Evolutionary conservation across 64 coral and sea anemone species (phyloP).

Genomic region (Porites australiensis): DNA sequence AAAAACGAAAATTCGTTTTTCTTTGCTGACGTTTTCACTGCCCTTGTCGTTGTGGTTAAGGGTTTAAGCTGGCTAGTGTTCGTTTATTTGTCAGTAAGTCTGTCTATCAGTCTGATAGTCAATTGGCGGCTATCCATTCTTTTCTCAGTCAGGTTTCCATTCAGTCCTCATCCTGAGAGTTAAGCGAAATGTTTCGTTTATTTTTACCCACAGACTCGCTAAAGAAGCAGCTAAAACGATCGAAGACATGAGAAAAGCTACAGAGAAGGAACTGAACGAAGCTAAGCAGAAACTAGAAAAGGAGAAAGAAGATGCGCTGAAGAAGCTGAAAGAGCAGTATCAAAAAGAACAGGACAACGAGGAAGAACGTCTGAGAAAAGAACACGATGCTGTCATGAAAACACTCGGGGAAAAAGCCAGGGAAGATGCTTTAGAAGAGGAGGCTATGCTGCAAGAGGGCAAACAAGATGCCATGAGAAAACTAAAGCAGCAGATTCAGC

Average conservation of each 20-base stretch:
- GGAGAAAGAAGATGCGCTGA: conserved; percentile 80
- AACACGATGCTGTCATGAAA: conserved; percentile 88
- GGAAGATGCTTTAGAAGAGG: conserved; percentile 88
- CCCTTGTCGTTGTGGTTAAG: too few relatives aligned
- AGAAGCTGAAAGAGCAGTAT: conserved; percentile 68
- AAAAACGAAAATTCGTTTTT: too few relatives aligned
- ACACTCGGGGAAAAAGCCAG: conserved; percentile 86
- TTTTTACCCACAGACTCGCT: conserved; percentile 36
- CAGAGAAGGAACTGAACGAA: conserved; percentile 88
- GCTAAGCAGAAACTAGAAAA: conserved; percentile 81
- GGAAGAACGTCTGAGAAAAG: conserved; percentile 74
- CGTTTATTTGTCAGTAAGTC: too few relatives aligned
- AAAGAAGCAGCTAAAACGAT: conserved; percentile 81
- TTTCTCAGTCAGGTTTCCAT: too few relatives aligned
- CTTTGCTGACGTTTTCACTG: too few relatives aligned
- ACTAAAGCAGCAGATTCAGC: conserved; percentile 78
- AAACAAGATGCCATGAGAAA: conserved; percentile 88
- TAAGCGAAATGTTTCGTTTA: background rate
- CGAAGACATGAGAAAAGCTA: conserved; percentile 82
- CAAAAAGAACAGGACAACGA: conserved; percentile 75
- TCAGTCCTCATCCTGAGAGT: too few relatives aligned
- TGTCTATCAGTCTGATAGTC: too few relatives aligned
- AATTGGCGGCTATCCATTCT: too few relatives aligned
- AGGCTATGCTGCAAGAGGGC: conserved; percentile 93
- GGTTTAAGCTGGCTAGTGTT: too few relatives aligned